A percentile compares a stretch with the other conserved stretches of the same genome.
phyloP scores from a whole-genome alignment of 1,140 invertebrate genomes.

The Manduca sexta region DNA sequence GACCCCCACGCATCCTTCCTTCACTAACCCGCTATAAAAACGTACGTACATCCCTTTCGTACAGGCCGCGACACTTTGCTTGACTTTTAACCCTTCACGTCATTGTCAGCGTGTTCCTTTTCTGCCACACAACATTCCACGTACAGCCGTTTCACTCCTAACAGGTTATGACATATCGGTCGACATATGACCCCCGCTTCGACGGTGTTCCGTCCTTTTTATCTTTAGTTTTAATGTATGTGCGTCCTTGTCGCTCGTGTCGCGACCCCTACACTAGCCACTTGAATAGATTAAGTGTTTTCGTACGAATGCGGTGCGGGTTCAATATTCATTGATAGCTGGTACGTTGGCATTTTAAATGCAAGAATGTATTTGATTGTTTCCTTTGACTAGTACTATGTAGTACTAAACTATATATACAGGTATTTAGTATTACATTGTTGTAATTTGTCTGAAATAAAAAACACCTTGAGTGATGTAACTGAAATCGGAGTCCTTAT shows the following conservation, averaged over 20 bases:
- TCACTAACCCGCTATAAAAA: conserved; percentile 32
- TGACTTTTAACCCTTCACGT: conserved; percentile 69
- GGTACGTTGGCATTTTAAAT: conserved; percentile 64
- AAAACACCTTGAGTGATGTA: too few relatives aligned
- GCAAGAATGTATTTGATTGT: conserved; percentile 28
- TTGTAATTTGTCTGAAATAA: too few relatives aligned
- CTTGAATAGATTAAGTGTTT: conserved; percentile 73
- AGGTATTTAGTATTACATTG: too few relatives aligned
- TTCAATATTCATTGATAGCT: conserved; percentile 70
- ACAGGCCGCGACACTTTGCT: conserved; percentile 65
- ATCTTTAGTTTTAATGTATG: conserved; percentile 32
- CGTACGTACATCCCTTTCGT: conserved; percentile 37
- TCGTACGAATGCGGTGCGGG: conserved; percentile 47
- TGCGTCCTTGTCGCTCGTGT: conserved; percentile 49
- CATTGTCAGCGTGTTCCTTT: conserved; percentile 53
- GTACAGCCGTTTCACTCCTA: conserved; percentile 48
- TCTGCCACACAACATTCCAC: conserved; percentile 20
- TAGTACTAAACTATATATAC: too few relatives aligned
- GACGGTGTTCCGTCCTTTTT: conserved; percentile 41
- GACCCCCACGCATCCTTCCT: conserved; percentile 45
- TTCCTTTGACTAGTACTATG: conserved; percentile 10
- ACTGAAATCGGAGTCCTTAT: too few relatives aligned
- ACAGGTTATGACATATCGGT: conserved; percentile 72
- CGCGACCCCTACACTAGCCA: conserved; percentile 66
- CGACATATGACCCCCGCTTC: conserved; percentile 63